phyloP scores from a whole-genome alignment of 2,797 vertebrate species.

The Agapornis canus region DNA sequence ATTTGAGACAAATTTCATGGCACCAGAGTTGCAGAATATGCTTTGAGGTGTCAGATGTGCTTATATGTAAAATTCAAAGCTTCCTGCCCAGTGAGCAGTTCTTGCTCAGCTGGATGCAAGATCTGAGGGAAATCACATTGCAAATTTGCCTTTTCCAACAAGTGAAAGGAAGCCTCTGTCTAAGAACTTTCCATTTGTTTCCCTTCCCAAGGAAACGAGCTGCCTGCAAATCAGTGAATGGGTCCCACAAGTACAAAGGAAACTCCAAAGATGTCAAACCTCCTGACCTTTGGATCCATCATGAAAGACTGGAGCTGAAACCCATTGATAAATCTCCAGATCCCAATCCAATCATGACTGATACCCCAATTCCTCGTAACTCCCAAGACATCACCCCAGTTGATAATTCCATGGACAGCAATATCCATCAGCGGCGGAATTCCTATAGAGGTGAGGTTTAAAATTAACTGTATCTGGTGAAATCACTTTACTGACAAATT shows the following conservation, averaged over 20 bases:
- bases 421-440: slow-evolving; percentile 92
- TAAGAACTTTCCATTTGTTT: not conserved
- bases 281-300: slow-evolving; percentile 98
- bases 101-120: not conserved
- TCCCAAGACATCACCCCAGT: slow-evolving; percentile 96
- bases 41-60: not conserved
- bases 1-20: not conserved
- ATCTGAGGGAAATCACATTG: not conserved
- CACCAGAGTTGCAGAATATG: not conserved
- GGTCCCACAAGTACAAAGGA: slow-evolving; percentile 97
- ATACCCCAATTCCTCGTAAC: slow-evolving; percentile 94
- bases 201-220: slow-evolving; percentile 87
- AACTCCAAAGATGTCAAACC: slow-evolving; percentile 98
- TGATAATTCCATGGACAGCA: slow-evolving; percentile 89
- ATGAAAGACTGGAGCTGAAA: slow-evolving; percentile 96
- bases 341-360: slow-evolving; percentile 95
- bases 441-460: slow-evolving; percentile 88
- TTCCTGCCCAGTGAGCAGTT: not conserved
- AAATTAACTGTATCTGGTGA: not conserved
- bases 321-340: slow-evolving; percentile 97
- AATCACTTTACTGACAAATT: not conserved
- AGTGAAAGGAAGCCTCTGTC: not conserved
- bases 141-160: not conserved
- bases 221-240: slow-evolving; percentile 93
- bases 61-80: not conserved